Evolutionary conservation across 2,113 vertebrate species (phyloP), one percentile per base, ranked within the genome.

Genomic region (Heterochromis multidens): DNA sequence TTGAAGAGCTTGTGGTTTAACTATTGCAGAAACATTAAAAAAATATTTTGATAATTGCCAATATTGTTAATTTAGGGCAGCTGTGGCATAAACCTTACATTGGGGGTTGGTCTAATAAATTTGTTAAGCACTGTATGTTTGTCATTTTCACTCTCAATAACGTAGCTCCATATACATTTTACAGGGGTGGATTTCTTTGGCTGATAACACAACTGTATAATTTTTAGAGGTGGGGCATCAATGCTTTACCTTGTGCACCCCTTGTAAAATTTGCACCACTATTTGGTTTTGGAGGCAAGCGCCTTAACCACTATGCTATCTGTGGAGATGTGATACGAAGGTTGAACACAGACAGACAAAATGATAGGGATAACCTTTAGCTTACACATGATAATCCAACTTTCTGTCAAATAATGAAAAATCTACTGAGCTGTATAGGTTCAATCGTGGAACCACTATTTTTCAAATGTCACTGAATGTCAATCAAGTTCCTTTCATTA

Each of bases 291-390:
- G 86, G 61, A 86, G 58, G 87, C 82, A 81, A 80, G 31, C 76
- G 59, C 77, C 80, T 88, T 83, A 89, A 90, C 81, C 86, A 87
- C 67, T 83, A 60, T 74, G 82, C 80, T 82, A 82, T 87, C 80
- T 87, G 88, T 4, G 23, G 21, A 86, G 76, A 87, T 82, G 56
- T 90, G 88, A 93, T 89, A 86, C 89, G 93, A 88, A 90, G 83
- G 84, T 62, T 88, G 86, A 91, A 89, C 43, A 82, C 67, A 84
- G 87, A 80, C 90, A 88, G 81, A 86, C 82, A 85, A 91, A 94
- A 85, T 87, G 92, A 94, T 94, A 86, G 92, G 56, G 58, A 76
- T 93, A 93, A 90, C 92, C 94, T 94, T 94, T 91, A 82, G 82
- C 87, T 92, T 81, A 46, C 91, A 91, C 63, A 23, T 85, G 90